Evolutionary conservation across 2,113 vertebrate genomes (phyloP).

Genomic region (Crocuta crocuta): DNA sequence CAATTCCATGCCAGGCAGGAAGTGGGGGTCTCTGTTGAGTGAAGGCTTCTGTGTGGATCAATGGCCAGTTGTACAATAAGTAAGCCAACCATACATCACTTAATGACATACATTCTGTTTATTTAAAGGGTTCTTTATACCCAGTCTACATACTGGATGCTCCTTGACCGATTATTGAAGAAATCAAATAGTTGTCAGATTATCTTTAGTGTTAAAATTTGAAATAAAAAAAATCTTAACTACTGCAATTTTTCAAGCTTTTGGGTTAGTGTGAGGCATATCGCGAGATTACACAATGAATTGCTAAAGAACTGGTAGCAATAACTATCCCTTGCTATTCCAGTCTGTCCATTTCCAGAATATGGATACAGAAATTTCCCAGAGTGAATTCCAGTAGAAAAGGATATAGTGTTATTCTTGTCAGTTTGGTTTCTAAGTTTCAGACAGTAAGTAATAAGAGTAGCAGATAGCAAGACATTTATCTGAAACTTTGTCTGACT

Average conservation of each 20-base stretch:
- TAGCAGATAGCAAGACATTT: not conserved
- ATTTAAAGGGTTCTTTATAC: not conserved
- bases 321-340: not conserved
- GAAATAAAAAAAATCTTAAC: conserved; percentile 11
- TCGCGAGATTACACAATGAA: not conserved
- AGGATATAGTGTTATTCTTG: not conserved
- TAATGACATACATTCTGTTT: not conserved
- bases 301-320: not conserved
- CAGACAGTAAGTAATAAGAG: not conserved
- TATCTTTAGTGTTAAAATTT: conserved; percentile 22
- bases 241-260: not conserved
- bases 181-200: conserved; percentile 20
- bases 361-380: not conserved
- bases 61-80: not conserved
- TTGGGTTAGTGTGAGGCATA: conserved; percentile 14
- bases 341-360: not conserved
- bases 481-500: conserved; percentile 8
- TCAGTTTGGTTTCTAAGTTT: not conserved
- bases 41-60: not conserved
- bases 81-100: not conserved
- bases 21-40: not conserved
- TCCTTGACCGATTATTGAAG: not conserved
- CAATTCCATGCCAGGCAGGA: not conserved
- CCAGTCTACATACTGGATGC: not conserved
- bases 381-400: not conserved